phyloP scores from a whole-genome alignment of 2,113 vertebrate genomes.

The Saguinus imperator region DNA sequence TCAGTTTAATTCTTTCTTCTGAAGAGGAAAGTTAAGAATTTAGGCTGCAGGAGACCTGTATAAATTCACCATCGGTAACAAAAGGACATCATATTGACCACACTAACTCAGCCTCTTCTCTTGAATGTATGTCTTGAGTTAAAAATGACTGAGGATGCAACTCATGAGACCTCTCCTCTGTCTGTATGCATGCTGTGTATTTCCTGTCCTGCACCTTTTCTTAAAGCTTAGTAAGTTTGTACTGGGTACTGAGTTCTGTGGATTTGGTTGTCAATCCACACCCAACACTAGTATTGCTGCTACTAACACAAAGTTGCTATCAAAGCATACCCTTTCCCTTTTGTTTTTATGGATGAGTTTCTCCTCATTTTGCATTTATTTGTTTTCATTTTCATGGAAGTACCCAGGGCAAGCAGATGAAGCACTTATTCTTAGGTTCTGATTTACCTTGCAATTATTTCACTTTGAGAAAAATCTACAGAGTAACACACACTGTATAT shows the following conservation, averaged over 20 bases:
- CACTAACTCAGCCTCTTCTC: fast-evolving
- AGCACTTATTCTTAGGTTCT: background rate
- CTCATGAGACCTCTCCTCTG: too few species aligned
- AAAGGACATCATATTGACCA: background rate
- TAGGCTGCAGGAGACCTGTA: too few species aligned
- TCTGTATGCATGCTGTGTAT: fast-evolving
- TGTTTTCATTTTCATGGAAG: background rate
- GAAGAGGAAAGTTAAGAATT: too few species aligned
- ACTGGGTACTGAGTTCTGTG: background rate
- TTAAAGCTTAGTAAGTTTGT: background rate
- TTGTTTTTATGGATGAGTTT: background rate
- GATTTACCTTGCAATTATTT: background rate
- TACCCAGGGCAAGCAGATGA: background rate
- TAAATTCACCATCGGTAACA: too few species aligned
- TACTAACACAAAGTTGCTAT: background rate
- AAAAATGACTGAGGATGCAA: background rate
- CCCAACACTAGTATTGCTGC: background rate
- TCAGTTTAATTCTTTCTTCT: too few species aligned
- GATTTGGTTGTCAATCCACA: background rate
- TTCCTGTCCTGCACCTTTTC: background rate
- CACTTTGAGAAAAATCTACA: background rate
- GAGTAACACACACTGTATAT: background rate
- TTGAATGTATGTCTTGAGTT: background rate
- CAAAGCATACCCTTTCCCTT: background rate
- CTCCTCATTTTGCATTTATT: background rate